These are phyloP conservation scores for Zootoca vivipara DNA, from an alignment of 2,113 vertebrate genomes.

Conservation along the genomic window DNA sequence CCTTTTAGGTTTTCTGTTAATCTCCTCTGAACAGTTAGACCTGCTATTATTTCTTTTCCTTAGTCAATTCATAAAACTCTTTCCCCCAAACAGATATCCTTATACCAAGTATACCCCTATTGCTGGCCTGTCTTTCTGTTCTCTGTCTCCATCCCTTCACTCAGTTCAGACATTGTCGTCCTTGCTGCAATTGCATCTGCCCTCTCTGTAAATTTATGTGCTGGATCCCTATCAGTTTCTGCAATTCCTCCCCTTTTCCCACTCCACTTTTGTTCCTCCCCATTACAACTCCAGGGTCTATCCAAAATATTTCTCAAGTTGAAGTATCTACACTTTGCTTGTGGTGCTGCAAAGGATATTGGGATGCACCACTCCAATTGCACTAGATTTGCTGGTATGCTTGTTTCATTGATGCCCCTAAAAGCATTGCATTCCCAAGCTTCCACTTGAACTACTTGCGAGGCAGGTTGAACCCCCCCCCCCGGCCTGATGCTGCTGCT, in stretches of 20 bases:
- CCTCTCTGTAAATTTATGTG: neutral
- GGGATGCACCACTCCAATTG: neutral
- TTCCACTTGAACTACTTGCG: neutral
- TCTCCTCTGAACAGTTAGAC: neutral
- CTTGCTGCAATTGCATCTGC: neutral
- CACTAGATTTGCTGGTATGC: neutral
- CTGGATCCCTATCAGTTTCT: neutral
- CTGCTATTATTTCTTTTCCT: neutral
- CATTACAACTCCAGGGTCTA: neutral
- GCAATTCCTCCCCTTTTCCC: neutral
- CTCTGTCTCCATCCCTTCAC: neutral
- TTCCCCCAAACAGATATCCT: neutral
- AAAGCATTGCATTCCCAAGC: neutral
- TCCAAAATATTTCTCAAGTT: neutral
- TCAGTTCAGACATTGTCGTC: neutral
- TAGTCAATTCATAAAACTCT: neutral
- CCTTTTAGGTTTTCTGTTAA: neutral
- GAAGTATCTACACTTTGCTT: neutral
- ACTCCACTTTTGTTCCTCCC: neutral
- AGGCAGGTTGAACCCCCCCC: neutral
- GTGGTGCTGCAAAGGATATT: neutral
- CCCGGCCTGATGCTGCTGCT: neutral
- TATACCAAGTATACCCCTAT: neutral
- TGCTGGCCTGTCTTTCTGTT: neutral
- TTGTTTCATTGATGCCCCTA: neutral